Percentiles rank a stretch among this genome's conserved stretches.
Conservation (phyloP, 1,140 invertebrate species). For the Drosophila sp. region DNA sequence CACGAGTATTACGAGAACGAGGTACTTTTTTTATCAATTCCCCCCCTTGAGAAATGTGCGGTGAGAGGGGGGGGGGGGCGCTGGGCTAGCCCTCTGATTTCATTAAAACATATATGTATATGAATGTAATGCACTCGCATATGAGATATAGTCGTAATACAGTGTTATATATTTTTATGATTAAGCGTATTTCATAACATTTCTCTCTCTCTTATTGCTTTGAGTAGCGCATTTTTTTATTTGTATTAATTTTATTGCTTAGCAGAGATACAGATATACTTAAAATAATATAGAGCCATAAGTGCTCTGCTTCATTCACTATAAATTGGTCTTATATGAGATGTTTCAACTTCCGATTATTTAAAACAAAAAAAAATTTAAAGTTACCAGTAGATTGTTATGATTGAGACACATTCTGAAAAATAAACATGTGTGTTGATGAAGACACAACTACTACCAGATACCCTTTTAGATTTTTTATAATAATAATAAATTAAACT, state of each 20-base stretch:
- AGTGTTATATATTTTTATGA: not conserved
- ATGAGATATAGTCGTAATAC: conserved; percentile 5
- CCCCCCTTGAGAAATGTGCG: not conserved
- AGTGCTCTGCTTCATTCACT: conserved; percentile 5
- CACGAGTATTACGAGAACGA: conserved; percentile 45
- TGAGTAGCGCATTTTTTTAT: not conserved
- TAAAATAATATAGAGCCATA: conserved; percentile 12
- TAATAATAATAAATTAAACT: no score
- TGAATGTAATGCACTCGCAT: conserved; percentile 25
- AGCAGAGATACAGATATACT: conserved; percentile 31
- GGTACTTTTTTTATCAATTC: conserved; percentile 43
- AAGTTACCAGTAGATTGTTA: conserved; percentile 13
- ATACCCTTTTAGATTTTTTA: not conserved
- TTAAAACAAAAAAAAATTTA: conserved; percentile 12
- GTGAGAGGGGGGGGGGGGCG: not conserved
- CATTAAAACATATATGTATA: conserved; percentile 39
- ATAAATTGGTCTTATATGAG: not conserved
- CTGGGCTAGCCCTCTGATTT: conserved; percentile 50
- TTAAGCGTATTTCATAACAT: conserved; percentile 5
- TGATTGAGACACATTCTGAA: conserved; percentile 1
- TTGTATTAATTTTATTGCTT: conserved; percentile 4
- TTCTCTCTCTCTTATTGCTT: conserved; percentile 1
- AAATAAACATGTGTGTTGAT: not conserved
- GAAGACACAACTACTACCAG: not conserved
- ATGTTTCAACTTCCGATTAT: conserved; percentile 3